These are phyloP conservation scores for Rhopalosiphum padi DNA, from an alignment of 1,140 invertebrate genomes.

Conservation along the genomic window DNA sequence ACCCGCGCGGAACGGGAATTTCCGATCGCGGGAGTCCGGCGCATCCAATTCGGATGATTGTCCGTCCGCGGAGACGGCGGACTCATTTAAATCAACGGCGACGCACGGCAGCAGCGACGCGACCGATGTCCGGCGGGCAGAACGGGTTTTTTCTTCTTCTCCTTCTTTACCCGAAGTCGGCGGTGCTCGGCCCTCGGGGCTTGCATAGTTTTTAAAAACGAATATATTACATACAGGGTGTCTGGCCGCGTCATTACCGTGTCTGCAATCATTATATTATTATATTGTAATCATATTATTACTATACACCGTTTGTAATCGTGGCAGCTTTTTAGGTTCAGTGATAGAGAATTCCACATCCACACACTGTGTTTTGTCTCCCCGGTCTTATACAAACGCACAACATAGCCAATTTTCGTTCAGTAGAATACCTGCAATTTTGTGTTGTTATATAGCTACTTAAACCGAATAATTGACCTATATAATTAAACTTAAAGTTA, in stretches of 20 bases:
- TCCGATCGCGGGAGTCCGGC: background rate
- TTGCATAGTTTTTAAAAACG: background rate
- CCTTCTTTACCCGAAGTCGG: background rate
- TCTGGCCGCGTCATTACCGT: background rate
- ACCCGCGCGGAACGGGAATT: background rate
- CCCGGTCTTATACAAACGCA: too few relatives aligned
- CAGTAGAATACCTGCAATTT: too few relatives aligned
- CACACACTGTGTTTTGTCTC: too few relatives aligned
- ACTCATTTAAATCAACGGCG: conserved; percentile 16
- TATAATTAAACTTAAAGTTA: too few relatives aligned
- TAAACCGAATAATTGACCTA: too few relatives aligned
- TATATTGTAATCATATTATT: too few relatives aligned
- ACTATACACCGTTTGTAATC: too few relatives aligned
- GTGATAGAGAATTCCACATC: too few relatives aligned
- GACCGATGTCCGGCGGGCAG: background rate
- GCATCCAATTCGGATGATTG: conserved; percentile 4
- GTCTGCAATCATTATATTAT: background rate
- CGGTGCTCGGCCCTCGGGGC: background rate
- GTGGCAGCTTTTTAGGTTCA: too few relatives aligned
- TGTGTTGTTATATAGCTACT: too few relatives aligned
- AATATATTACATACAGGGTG: background rate
- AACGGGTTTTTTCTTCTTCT: conserved; percentile 15
- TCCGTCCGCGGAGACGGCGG: background rate
- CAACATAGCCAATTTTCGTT: too few relatives aligned
- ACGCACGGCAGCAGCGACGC: conserved; percentile 6